Evolutionary conservation across 2,797 vertebrate genomes (phyloP).

Genomic region (Sebastes melanostomus): DNA sequence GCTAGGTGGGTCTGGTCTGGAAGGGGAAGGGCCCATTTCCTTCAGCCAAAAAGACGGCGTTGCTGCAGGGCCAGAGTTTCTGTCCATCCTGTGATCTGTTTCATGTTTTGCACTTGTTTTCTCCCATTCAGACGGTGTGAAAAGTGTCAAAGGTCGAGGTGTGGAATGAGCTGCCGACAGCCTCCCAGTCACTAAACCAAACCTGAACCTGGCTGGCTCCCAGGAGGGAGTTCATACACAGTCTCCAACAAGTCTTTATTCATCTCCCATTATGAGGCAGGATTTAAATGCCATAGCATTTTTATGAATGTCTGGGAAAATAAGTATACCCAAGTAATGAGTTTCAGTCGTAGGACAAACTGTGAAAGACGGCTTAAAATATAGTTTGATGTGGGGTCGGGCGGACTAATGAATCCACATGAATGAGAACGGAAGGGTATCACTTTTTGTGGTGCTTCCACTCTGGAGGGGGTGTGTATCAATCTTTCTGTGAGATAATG

Average conservation of each 20-base stretch:
- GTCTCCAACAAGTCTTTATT: slow-evolving; percentile 21
- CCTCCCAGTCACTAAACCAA: slow-evolving; percentile 48
- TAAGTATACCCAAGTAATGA: slow-evolving; percentile 31
- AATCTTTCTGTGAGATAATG: slow-evolving; percentile 86
- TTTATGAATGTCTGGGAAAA: slow-evolving; percentile 38
- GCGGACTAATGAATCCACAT: slow-evolving; percentile 61
- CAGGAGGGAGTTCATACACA: slow-evolving; percentile 31
- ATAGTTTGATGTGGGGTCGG: slow-evolving; percentile 52
- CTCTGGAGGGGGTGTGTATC: slow-evolving; percentile 77
- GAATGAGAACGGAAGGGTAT: slow-evolving; percentile 65
- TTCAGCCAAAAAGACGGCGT: slow-evolving; percentile 64
- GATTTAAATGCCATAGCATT: slow-evolving; percentile 33
- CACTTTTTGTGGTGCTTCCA: slow-evolving; percentile 71
- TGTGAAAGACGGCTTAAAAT: slow-evolving; percentile 51
- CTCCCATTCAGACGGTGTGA: slow-evolving; percentile 70
- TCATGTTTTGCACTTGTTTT: slow-evolving; percentile 73
- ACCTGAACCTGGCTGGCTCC: slow-evolving; percentile 48
- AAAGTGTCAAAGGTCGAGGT: slow-evolving; percentile 71
- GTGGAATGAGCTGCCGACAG: slow-evolving; percentile 65
- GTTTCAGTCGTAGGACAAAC: slow-evolving; percentile 16
- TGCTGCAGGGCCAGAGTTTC: slow-evolving; percentile 70
- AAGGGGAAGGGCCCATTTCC: slow-evolving; percentile 81
- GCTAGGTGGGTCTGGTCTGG: slow-evolving; percentile 73
- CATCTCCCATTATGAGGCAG: slow-evolving; percentile 29
- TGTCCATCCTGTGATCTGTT: slow-evolving; percentile 79